Conservation (phyloP, 2,113 vertebrate species). For the Artemisiospiza belli region DNA sequence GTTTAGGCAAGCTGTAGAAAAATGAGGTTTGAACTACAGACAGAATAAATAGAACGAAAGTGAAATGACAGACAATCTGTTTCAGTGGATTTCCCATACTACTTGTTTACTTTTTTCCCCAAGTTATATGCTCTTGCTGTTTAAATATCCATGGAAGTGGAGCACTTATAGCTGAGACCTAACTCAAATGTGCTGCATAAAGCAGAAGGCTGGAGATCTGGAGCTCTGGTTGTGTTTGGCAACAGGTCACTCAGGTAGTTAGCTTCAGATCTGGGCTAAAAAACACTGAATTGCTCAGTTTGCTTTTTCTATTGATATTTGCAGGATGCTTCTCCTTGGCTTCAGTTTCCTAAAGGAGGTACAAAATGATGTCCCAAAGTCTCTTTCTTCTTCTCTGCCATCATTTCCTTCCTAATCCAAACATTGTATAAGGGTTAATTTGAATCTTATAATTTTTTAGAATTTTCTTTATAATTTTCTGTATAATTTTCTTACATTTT, state of each 20-base stretch:
- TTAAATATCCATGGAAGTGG: background rate
- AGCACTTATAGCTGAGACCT: background rate
- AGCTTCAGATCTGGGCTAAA: background rate
- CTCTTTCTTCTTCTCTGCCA: background rate
- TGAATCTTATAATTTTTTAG: background rate
- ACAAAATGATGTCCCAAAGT: background rate
- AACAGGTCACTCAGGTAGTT: background rate
- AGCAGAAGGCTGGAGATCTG: background rate
- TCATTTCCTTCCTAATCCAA: background rate
- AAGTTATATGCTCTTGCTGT: background rate
- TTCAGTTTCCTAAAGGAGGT: background rate
- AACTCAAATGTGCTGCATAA: background rate
- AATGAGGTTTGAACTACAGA: slow-evolving; percentile 43
- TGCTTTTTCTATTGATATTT: background rate
- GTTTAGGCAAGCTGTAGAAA: slow-evolving; percentile 49
- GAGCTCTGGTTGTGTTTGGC: background rate
- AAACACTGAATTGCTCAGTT: background rate
- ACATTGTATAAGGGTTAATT: background rate
- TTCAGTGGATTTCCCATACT: slow-evolving; percentile 13
- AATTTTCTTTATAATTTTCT: background rate
- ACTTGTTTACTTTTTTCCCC: slow-evolving; percentile 9
- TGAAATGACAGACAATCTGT: slow-evolving; percentile 1
- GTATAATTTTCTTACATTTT: background rate
- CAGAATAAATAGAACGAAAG: slow-evolving; percentile 35
- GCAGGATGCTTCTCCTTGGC: background rate